Evolutionary conservation across 2,797 vertebrate species (phyloP).

Genomic region (Agapornis canus): DNA sequence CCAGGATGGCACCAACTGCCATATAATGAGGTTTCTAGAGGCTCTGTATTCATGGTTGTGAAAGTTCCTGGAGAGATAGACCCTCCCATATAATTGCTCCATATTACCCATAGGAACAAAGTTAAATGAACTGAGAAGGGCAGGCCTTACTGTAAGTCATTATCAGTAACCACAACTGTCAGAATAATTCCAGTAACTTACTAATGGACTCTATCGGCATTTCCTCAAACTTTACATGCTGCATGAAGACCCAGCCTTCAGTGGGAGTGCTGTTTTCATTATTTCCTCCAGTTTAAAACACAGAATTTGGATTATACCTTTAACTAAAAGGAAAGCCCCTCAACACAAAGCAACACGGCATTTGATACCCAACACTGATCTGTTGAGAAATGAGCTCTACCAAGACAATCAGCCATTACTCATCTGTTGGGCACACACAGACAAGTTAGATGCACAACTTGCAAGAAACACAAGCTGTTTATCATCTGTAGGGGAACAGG

Average conservation of each 20-base stretch:
- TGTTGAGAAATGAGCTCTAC: not conserved
- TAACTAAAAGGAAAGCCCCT: not conserved
- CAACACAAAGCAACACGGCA: not conserved
- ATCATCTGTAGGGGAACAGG: not conserved
- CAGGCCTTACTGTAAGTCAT: slow-evolving; percentile 75
- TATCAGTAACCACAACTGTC: slow-evolving; percentile 74
- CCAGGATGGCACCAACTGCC: not conserved
- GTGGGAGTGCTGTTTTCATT: not conserved
- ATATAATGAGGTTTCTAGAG: not conserved
- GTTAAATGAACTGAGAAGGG: slow-evolving; percentile 32
- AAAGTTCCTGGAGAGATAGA: slow-evolving; percentile 25
- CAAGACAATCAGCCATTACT: not conserved
- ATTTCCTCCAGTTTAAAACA: not conserved
- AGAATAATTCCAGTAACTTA: slow-evolving; percentile 75
- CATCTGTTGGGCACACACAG: not conserved
- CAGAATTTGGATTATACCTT: not conserved
- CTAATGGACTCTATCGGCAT: slow-evolving; percentile 73
- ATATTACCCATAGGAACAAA: slow-evolving; percentile 44
- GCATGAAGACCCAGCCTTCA: not conserved
- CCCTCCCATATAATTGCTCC: slow-evolving; percentile 53
- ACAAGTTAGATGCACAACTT: not conserved
- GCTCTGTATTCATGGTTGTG: not conserved
- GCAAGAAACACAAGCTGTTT: not conserved
- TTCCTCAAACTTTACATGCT: not conserved
- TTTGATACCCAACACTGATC: not conserved